Evolutionary conservation across 2,888 invertebrate genomes (phyloP), one percentile per base, ranked within the genome.

Genomic region (Linnaemya vulpina): DNA sequence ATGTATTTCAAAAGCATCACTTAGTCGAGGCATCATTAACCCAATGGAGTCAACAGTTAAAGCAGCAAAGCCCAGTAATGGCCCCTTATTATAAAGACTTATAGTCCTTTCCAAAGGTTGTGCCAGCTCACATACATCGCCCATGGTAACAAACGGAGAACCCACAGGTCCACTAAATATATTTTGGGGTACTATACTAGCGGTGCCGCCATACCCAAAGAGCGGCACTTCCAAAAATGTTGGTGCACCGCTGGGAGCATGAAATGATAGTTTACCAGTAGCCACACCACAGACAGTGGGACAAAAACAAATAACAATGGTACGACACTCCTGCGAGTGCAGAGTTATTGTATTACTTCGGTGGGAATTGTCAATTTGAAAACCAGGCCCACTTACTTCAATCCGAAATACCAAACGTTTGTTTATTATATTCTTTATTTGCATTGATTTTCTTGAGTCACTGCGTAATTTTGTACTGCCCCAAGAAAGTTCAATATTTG

Each of bases 201-300:
- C 93, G 87, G 93, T 93, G 0, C 95, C 95, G 1, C 95, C 95
- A 87, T 94, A 95, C 1, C 94, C 95, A 88, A 92, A 94, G 9
- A 95, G 90, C 0, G 91, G 89, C 4, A 92, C 89, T 71, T 88
- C 92, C 89, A 88, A 67, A 8, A 89, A 89, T 0, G 86, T 68
- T 68, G 87, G 60, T 43, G 84, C 79, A 25, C 87, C 67, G 20
- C 86, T 74, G 22, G 89, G 93, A 87, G 94, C 93, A 76, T 91
- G 92, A 87, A 95, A 94, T n/a, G 91, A 89, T 15, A 95, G 90
- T 86, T 93, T 93, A 35, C 94, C 95, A 1, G 92, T 90, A 30
- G 93, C 93, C 0, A 94, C 93, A 0, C 95, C 95, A 25, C 93
- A 88, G 30, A 92, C 90, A 2, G 93, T 94, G 4, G 95, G 95